Evolutionary conservation across 2,888 invertebrate genomes (phyloP), one percentile per base, ranked within the genome.

Genomic region (Laothoe populi): DNA sequence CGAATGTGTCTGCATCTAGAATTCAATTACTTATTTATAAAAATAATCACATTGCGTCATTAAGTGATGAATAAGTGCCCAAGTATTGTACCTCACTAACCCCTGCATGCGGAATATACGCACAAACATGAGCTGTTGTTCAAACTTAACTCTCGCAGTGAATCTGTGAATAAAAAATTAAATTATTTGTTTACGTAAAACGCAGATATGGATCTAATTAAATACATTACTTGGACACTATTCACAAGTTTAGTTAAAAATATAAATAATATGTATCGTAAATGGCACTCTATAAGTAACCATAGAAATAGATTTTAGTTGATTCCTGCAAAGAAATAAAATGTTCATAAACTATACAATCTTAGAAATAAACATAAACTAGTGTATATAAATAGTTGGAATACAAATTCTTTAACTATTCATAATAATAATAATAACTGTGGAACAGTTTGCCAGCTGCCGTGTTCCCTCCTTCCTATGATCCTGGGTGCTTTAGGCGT

Each of bases 1-100:
- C 95, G 79, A 94, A 97, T 69, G 95, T 95, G 38, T 93, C 94
- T 2, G 95, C 93, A 88, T 97, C 96, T 96, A 79, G 21, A 71
- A 82, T 73, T 45, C 62, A 70, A 62, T 59, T 59, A n/a, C n/a
- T n/a, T n/a, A 35, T 61, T 62, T 26, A 53, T 26, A 49, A 19
- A 26, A 26, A 53, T n/a, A 49, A 44, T 38, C 46, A 63, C 64
- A 61, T 62, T 40, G 8, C 11, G 65, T 49, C 1, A 66, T 63
- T 63, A 60, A n/a, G n/a, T 44, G 40, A 59, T 64, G 57, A 67
- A 63, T 61, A 26, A 66, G 64, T 68, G 73, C 74, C 69, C 71
- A 78, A 77, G 72, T 70, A 70, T 73, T 72, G 70, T 75, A 75
- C 77, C 77, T 81, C 77, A 79, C 61, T 71, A 64, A 62, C 72